These are phyloP conservation scores for Pandion haliaetus DNA, from an alignment of 2,113 vertebrate genomes.

Conservation along the genomic window DNA sequence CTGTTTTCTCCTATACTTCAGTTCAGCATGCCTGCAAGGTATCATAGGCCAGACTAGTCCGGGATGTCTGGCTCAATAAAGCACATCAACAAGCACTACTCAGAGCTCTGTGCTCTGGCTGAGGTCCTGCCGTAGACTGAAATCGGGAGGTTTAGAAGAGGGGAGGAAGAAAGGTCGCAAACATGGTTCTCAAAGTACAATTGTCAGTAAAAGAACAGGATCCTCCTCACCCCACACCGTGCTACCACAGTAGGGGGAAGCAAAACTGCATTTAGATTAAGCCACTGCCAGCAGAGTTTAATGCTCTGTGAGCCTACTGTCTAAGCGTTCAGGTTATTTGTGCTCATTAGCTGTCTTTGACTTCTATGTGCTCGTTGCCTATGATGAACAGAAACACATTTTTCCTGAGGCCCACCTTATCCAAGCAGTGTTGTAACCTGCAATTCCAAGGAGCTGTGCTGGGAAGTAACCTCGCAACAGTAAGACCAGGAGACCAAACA, in stretches of 20 bases:
- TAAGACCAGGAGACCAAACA: neutral
- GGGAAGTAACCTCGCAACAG: neutral
- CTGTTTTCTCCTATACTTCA: neutral
- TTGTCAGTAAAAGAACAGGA: neutral
- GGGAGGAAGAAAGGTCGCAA: neutral
- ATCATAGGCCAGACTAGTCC: neutral
- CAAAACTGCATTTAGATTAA: neutral
- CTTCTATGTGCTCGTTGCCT: rapidly evolving
- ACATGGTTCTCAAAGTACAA: neutral
- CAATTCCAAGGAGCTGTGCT: neutral
- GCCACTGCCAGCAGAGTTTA: neutral
- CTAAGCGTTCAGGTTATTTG: neutral
- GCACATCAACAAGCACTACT: neutral
- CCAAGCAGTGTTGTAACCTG: neutral
- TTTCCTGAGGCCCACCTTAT: neutral
- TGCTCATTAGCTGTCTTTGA: neutral
- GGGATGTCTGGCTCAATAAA: neutral
- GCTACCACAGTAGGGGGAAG: neutral
- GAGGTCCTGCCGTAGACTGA: neutral
- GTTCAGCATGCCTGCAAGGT: neutral
- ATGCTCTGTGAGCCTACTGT: neutral
- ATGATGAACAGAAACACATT: neutral
- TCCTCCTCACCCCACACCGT: neutral
- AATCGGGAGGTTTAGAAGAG: neutral
- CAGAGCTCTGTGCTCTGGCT: neutral